Evolutionary conservation across 2,888 invertebrate genomes (phyloP), one percentile per base, ranked within the genome.

Genomic region (Orthonychiurus folsomi): DNA sequence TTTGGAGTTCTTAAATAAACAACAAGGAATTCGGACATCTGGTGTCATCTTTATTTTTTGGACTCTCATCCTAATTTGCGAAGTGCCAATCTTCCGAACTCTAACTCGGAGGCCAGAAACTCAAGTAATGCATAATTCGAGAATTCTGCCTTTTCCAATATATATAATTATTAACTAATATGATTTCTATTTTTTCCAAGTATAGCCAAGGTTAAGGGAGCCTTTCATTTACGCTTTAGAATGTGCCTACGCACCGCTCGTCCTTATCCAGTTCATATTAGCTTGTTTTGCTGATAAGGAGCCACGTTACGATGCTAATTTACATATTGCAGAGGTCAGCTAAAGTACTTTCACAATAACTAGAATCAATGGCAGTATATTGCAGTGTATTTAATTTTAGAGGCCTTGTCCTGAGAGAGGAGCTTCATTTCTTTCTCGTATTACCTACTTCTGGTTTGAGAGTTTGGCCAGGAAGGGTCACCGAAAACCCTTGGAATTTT

Each of bases 371-470:
- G 37, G 9, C 37, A 9, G 9, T 9, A 37, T 5, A 9, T 37
- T 37, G 5, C 5, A 15, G 5, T 37, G 37, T 37, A 15, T 37
- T 37, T 5, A 37, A 37, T 37, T 37, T 37, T 37, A 93, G 85
- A 87, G 86, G 75, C 87, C 88, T 75, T 93, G 93, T 75, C 95
- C 95, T 23, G 95, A 96, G 77, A 81, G 83, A 66, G 80, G 82
- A 23, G 85, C 92, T 26, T 91, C 93, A 61, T 95, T 92, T 77
- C 83, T 93, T 3, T 92, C 92, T 23, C 84, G 86, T 62, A 80
- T 94, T 25, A 83, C 89, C 2, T 95, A 91, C 78, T 84, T 87
- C 73, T 97, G 96, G 96, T 93, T 94, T 77, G 91, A 93, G 78
- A 76, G 83, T 0, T 79, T 94, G 75, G 87, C 92, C 1, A 84